A percentile compares a stretch with the other conserved stretches of the same genome.
Conservation (phyloP, 2,888 invertebrate genomes). For the Eristalinus aeneus region DNA sequence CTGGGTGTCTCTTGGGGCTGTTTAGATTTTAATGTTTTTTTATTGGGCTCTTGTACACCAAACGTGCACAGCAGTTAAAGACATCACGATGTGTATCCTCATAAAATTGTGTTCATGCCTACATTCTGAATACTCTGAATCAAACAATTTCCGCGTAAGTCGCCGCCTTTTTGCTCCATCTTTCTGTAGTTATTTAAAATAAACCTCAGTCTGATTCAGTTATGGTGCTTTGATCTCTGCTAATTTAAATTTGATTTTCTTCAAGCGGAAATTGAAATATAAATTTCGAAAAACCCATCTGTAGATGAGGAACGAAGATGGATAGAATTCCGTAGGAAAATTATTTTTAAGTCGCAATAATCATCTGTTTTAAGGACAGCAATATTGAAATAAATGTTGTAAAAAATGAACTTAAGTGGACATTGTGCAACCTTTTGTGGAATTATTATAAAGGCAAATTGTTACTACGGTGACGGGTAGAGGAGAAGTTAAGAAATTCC, state of each 20-base stretch:
- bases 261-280: background rate
- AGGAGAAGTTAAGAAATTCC: too few species aligned
- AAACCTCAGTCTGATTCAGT: background rate
- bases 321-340: too few species aligned
- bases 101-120: background rate
- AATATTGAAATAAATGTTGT: too few species aligned
- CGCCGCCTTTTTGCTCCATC: background rate
- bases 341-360: too few species aligned
- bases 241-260: background rate
- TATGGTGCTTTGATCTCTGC: background rate
- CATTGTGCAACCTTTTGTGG: too few species aligned
- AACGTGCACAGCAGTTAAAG: background rate
- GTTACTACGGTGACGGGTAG: too few species aligned
- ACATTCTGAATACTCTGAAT: background rate
- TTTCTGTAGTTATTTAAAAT: background rate
- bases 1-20: background rate
- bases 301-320: too few species aligned
- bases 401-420: too few species aligned
- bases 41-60: background rate
- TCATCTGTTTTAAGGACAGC: background rate
- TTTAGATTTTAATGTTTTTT: background rate
- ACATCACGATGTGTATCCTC: background rate
- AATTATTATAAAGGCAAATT: too few species aligned
- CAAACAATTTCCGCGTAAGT: background rate
- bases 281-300: background rate